phyloP scores from a whole-genome alignment of 2,113 vertebrate genomes.

The Paracanthobrama guichenoti region DNA sequence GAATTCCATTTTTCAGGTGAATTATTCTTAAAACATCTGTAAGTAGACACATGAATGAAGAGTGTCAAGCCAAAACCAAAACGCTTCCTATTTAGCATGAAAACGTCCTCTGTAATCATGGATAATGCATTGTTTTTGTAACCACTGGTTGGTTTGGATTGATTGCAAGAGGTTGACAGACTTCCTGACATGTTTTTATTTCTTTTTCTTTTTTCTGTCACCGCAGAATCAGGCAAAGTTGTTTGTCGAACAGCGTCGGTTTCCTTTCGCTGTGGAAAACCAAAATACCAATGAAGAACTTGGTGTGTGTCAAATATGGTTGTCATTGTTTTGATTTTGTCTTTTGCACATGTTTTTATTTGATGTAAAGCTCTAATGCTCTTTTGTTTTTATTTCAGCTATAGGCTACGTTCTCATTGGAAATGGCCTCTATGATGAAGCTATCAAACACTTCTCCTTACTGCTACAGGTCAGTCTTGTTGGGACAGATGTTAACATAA shows the following conservation, averaged over 20 bases:
- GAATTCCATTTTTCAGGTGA: neutral
- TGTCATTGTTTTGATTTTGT: neutral
- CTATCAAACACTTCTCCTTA: slow-evolving; percentile 93
- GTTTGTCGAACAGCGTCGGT: slow-evolving; percentile 90
- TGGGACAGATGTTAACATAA: neutral
- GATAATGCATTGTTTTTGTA: neutral
- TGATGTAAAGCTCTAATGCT: neutral
- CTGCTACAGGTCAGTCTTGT: slow-evolving; percentile 85
- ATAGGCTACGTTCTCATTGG: slow-evolving; percentile 95
- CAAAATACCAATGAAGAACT: slow-evolving; percentile 92
- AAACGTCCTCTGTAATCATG: neutral
- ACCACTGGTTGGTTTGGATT: neutral
- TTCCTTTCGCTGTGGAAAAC: slow-evolving; percentile 91
- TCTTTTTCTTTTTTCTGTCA: neutral
- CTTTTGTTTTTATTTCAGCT: slow-evolving; percentile 73
- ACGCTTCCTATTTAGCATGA: neutral
- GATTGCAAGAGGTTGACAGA: neutral
- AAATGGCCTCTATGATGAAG: slow-evolving; percentile 94
- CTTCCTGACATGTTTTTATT: neutral
- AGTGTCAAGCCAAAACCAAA: neutral
- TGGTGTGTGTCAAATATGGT: slow-evolving; percentile 72
- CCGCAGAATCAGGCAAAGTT: slow-evolving; percentile 90
- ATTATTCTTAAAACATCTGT: neutral
- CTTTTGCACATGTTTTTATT: slow-evolving; percentile 13
- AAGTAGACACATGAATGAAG: neutral